Evolutionary conservation across 1,140 invertebrate genomes (phyloP).

Genomic region (Drosophila elegans): DNA sequence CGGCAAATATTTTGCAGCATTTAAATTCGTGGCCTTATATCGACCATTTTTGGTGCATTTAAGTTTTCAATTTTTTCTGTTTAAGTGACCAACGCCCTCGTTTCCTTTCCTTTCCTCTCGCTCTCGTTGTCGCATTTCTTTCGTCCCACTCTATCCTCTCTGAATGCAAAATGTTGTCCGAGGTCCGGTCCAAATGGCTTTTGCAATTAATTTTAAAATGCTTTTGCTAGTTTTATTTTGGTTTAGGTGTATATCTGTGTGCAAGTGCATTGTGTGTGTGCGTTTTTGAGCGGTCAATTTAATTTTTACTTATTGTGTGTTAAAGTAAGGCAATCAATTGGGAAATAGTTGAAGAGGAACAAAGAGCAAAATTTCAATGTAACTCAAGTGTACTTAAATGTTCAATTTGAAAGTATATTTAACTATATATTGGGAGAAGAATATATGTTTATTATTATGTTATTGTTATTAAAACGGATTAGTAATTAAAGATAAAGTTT

Average conservation of each 20-base stretch:
- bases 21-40: conserved; percentile 51
- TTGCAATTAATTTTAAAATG: conserved; percentile 48
- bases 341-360: conserved; percentile 24
- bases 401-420: neutral
- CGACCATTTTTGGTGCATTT: conserved; percentile 57
- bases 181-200: conserved; percentile 47
- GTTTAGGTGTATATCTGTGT: neutral
- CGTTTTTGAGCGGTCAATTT: conserved; percentile 4
- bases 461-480: too few relatives aligned
- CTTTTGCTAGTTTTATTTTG: conserved; percentile 14
- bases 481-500: too few relatives aligned
- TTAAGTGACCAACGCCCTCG: conserved; percentile 49
- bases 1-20: conserved; percentile 69
- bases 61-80: conserved; percentile 54
- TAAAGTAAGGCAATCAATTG: conserved; percentile 26
- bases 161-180: conserved; percentile 46
- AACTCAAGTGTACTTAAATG: neutral
- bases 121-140: neutral
- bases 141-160: neutral
- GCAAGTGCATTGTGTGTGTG: conserved; percentile 21
- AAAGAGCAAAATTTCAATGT: neutral
- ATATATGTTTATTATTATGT: too few relatives aligned
- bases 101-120: conserved; percentile 4
- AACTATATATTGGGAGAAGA: too few relatives aligned
- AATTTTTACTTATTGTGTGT: conserved; percentile 22